phyloP scores from a whole-genome alignment of 2,888 invertebrate genomes.

The Miltochrista miniata region DNA sequence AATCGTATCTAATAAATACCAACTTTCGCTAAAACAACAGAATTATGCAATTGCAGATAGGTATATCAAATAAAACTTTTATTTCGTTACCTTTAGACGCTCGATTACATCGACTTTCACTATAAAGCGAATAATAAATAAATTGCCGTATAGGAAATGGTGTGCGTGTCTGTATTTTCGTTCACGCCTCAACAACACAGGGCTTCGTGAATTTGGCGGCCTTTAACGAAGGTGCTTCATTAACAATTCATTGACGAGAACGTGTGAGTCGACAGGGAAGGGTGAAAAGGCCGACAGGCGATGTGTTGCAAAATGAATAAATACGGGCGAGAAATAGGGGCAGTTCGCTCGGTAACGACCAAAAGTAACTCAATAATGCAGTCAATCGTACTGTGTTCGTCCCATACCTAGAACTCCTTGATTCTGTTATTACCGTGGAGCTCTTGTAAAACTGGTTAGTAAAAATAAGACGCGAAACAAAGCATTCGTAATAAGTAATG shows the following conservation, averaged over 20 bases:
- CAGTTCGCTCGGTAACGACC: slow-evolving; percentile 75
- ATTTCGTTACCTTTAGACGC: slow-evolving; percentile 35
- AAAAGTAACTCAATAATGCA: slow-evolving; percentile 72
- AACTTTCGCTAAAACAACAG: slow-evolving; percentile 42
- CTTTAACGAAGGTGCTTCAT: slow-evolving; percentile 75
- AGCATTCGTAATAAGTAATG: slow-evolving; percentile 64
- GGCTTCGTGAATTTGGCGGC: slow-evolving; percentile 74
- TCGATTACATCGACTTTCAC: slow-evolving; percentile 41
- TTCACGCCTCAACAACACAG: slow-evolving; percentile 64
- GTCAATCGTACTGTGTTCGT: slow-evolving; percentile 37
- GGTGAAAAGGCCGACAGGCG: slow-evolving; percentile 75
- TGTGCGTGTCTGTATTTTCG: slow-evolving; percentile 71
- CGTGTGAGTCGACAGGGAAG: slow-evolving; percentile 65
- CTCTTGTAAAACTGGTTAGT: slow-evolving; percentile 46
- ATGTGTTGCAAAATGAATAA: slow-evolving; percentile 83
- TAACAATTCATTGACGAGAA: slow-evolving; percentile 75
- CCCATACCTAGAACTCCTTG: slow-evolving; percentile 30
- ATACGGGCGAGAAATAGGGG: slow-evolving; percentile 80
- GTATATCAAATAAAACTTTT: slow-evolving; percentile 31
- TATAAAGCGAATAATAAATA: slow-evolving; percentile 42
- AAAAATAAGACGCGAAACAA: slow-evolving; percentile 61
- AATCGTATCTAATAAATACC: slow-evolving; percentile 26
- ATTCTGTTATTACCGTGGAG: slow-evolving; percentile 26
- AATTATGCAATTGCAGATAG: slow-evolving; percentile 40
- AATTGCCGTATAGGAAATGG: slow-evolving; percentile 41